Evolutionary conservation across 2,797 vertebrate species (phyloP), one percentile per base, ranked within the genome.

Genomic region (Hydrolagus colliei): DNA sequence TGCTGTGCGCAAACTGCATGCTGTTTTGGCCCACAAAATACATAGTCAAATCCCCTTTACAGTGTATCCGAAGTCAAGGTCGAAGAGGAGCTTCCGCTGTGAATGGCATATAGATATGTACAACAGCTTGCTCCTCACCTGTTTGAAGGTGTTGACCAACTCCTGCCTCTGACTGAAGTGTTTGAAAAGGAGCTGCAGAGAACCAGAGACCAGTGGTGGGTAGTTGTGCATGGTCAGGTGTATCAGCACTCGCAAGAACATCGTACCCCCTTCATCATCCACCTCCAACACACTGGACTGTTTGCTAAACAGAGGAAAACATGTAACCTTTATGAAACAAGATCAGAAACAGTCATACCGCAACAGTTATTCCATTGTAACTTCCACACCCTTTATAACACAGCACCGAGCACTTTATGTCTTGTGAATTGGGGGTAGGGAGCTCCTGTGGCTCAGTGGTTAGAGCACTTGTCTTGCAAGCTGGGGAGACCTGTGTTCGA

Each of bases 111-210:
- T 52, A 52, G 6, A 52, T 52, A 52, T 52, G n/a, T 13, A 27
- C 61, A 11, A 65, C 75, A 77, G 18, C n/a, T 27, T 35, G n/a
- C 12, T 11, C 18, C 79, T 84, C 68, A 98, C 98, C 96, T 99
- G 98, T 90, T 98, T 97, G 90, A 99, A 99, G 87, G 97, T 98
- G 90, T 97, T 96, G 88, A 99, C 92, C 86, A 98, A 95, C 88
- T 99, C 98, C 91, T 99, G 97, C 88, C 98, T 95, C 92, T 99
- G 98, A 91, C 97, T 99, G 92, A 99, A 99, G 91, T 99, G 98
- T 90, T 98, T 98, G 91, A 98, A 99, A 87, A 99, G 97, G 87
- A 99, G 95, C 90, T 98, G 97, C 89, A 99, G 93, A 4, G 97
- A 97, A 20, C 97, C 97, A 0, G 97, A 99, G 88, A 99, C 94